Evolutionary conservation across 2,113 vertebrate species (phyloP).

Genomic region (Poeciliopsis prolifica): DNA sequence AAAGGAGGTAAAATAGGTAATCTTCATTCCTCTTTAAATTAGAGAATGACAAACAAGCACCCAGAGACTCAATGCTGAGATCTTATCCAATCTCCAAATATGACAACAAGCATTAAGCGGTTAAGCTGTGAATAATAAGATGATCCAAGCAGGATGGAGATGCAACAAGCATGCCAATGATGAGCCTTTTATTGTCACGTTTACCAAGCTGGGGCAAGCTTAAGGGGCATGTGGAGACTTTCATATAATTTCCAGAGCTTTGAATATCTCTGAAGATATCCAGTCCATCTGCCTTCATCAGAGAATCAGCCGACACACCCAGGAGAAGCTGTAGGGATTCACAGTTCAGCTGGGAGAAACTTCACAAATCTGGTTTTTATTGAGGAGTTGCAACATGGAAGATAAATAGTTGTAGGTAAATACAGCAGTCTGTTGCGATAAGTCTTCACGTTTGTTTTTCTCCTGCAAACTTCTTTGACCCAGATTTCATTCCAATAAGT

Average conservation of each 20-base stretch:
- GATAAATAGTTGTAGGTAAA: background rate
- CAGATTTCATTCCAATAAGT: background rate
- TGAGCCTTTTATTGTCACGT: background rate
- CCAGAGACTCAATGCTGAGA: background rate
- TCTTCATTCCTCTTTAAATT: background rate
- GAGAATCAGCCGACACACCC: background rate
- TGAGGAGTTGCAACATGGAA: background rate
- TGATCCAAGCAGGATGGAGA: slow-evolving; percentile 7
- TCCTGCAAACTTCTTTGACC: background rate
- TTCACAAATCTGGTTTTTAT: background rate
- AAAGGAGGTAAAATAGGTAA: too few species aligned
- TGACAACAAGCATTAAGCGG: background rate
- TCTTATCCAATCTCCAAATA: background rate
- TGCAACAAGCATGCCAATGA: background rate
- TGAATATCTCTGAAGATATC: background rate
- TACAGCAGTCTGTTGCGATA: background rate
- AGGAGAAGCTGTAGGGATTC: background rate
- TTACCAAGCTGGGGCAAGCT: background rate
- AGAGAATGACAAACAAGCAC: background rate
- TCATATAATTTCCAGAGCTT: background rate
- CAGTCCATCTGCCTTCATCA: background rate
- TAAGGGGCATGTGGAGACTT: background rate
- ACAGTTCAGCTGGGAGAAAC: background rate
- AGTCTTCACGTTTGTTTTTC: background rate
- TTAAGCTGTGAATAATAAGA: slow-evolving; percentile 1